These are phyloP conservation scores for Falco rusticolus DNA, from an alignment of 2,797 vertebrate genomes.

Conservation along the genomic window DNA sequence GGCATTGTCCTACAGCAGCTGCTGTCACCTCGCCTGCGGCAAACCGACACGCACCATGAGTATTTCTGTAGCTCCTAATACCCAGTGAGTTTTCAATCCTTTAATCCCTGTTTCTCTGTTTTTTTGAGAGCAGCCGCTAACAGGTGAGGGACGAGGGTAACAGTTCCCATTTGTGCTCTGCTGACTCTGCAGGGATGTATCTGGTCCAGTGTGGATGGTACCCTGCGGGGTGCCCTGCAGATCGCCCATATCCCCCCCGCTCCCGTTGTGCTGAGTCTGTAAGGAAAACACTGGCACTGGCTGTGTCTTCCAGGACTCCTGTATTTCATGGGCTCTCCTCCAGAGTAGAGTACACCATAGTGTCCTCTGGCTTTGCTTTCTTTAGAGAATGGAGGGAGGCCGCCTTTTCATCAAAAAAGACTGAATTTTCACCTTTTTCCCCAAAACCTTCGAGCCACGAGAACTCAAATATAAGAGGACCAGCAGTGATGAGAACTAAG, in stretches of 20 bases:
- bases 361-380: not conserved
- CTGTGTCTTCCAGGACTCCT: not conserved
- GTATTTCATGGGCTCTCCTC: not conserved
- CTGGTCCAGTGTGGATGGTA: not conserved
- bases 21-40: not conserved
- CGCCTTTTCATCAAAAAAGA: not conserved
- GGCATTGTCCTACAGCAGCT: accelerated
- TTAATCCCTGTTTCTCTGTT: not conserved
- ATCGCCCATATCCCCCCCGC: accelerated
- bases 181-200: not conserved
- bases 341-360: not conserved
- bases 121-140: not conserved
- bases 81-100: not conserved
- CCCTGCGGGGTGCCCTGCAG: not conserved
- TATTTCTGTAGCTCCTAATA: not conserved
- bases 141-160: not conserved
- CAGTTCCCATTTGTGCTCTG: not conserved
- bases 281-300: not conserved
- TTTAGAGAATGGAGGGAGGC: not conserved
- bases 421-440: not conserved
- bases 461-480: not conserved
- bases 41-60: not conserved
- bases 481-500: not conserved
- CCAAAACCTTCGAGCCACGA: not conserved
- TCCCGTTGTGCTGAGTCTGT: accelerated